Conservation (phyloP, 2,113 vertebrate species). For the Caracal caracal region DNA sequence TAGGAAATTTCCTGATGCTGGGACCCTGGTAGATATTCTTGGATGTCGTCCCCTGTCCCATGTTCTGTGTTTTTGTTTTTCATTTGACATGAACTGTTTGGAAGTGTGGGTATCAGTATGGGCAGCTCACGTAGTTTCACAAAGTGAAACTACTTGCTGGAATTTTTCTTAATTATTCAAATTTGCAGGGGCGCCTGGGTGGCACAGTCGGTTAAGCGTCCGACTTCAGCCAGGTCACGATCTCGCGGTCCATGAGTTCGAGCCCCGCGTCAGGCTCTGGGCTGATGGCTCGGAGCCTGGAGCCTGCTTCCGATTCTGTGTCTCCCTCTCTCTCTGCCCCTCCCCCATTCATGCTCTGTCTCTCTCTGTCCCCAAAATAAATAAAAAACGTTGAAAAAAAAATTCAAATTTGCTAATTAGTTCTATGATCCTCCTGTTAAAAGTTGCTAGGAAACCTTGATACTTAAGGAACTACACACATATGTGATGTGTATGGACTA, state of each 20-base stretch:
- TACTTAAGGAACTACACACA: neutral
- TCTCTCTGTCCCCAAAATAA: too few relatives aligned
- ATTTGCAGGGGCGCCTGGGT: too few relatives aligned
- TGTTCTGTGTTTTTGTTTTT: neutral
- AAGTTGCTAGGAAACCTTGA: neutral
- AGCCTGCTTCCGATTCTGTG: too few relatives aligned
- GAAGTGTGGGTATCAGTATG: neutral
- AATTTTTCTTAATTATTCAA: conserved; percentile 32
- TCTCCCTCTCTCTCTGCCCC: too few relatives aligned
- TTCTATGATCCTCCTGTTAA: neutral
- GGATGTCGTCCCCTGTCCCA: neutral
- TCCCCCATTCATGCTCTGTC: too few relatives aligned
- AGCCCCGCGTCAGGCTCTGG: too few relatives aligned
- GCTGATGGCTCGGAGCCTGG: too few relatives aligned
- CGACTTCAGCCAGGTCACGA: too few relatives aligned
- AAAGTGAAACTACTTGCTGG: neutral
- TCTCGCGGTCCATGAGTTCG: too few relatives aligned
- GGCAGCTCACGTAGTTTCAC: neutral
- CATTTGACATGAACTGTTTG: neutral
- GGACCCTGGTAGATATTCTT: neutral
- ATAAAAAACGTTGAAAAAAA: too few relatives aligned
- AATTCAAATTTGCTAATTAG: neutral
- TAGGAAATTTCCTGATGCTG: neutral
- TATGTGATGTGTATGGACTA: neutral
- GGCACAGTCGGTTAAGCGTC: too few relatives aligned